phyloP scores from a whole-genome alignment of 2,888 invertebrate species.

The Ditylenchus weischeri region DNA sequence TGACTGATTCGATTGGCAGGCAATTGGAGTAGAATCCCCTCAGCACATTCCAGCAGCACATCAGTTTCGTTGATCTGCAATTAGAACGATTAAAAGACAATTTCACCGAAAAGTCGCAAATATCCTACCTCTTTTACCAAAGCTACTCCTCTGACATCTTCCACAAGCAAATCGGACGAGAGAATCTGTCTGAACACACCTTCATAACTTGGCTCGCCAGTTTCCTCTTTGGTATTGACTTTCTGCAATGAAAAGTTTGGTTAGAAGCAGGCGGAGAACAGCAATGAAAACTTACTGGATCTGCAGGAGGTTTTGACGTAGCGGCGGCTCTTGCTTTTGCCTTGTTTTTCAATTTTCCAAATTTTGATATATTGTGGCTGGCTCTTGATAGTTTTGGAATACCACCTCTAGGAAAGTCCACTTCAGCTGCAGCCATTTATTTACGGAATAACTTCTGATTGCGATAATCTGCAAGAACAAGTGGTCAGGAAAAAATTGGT shows the following conservation, averaged over 20 bases:
- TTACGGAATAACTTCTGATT: no score
- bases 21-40: conserved; percentile 33
- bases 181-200: conserved; percentile 35
- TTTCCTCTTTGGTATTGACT: conserved; percentile 23
- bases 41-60: conserved; percentile 34
- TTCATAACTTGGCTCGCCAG: conserved; percentile 13
- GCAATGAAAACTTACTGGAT: background rate
- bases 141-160: conserved; percentile 45
- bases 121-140: conserved; percentile 39
- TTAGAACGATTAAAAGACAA: conserved; percentile 5
- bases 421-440: conserved; percentile 15
- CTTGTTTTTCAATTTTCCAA: background rate
- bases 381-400: conserved; percentile 9
- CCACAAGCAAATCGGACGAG: conserved; percentile 36
- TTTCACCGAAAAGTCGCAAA: conserved; percentile 11
- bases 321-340: conserved; percentile 3
- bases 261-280: background rate
- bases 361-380: background rate
- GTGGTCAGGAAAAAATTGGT: no score
- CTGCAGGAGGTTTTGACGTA: background rate
- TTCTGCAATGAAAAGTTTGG: conserved; percentile 13
- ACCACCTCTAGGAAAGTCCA: conserved; percentile 40
- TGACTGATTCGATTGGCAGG: conserved; percentile 32
- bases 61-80: conserved; percentile 36
- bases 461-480: no score